These are phyloP conservation scores for Sminthurides bifidus DNA, from an alignment of 1,140 invertebrate genomes.

Conservation along the genomic window DNA sequence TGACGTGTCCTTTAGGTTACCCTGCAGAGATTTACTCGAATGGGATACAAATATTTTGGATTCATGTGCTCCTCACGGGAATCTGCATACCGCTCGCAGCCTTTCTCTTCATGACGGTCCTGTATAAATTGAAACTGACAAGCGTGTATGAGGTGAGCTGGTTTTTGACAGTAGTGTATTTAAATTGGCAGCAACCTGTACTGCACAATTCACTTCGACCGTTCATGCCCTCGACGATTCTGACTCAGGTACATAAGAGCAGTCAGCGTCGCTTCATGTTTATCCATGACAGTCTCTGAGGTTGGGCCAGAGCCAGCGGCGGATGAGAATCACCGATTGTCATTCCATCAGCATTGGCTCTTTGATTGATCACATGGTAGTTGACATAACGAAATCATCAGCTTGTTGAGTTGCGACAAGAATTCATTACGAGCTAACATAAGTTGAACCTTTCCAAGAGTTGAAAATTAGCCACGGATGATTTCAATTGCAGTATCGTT, in stretches of 20 bases:
- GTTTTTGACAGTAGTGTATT: not conserved
- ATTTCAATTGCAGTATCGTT: no score
- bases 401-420: no score
- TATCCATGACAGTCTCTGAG: not conserved
- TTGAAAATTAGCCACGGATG: no score
- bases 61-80: conserved; percentile 14
- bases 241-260: not conserved
- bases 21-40: conserved; percentile 30
- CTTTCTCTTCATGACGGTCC: conserved; percentile 25
- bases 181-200: no score
- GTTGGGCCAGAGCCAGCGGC: not conserved
- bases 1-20: conserved; percentile 17
- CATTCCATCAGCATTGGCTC: no score
- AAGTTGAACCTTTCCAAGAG: no score
- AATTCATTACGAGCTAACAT: no score
- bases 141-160: conserved; percentile 27
- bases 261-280: not conserved
- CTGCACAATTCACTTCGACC: no score
- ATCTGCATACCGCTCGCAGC: conserved; percentile 24
- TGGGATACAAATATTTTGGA: conserved; percentile 27
- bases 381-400: no score
- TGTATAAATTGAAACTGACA: conserved; percentile 32
- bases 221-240: no score
- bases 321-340: not conserved
- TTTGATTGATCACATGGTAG: no score